These are phyloP conservation scores for Rapana venosa DNA, from an alignment of 2,888 invertebrate genomes.

Conservation along the genomic window DNA sequence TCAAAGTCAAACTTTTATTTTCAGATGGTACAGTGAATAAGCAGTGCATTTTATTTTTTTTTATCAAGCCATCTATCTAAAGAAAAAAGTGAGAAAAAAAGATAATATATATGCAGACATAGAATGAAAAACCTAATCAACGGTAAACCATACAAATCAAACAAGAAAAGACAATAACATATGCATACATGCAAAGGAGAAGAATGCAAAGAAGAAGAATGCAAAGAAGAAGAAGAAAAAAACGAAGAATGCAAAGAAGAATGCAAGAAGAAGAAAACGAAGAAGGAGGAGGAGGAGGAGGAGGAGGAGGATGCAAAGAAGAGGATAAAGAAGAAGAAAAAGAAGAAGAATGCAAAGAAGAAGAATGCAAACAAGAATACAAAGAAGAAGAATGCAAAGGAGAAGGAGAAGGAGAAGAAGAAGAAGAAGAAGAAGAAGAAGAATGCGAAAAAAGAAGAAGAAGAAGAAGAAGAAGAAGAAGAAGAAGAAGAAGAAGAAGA, in stretches of 20 bases:
- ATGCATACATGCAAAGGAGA: neutral
- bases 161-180: neutral
- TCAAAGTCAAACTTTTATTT: too few relatives aligned
- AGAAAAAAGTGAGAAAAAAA: too few relatives aligned
- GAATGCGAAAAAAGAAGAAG: neutral
- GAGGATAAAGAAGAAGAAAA: neutral
- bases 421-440: neutral
- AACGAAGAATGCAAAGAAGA: neutral
- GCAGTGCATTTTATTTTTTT: too few relatives aligned
- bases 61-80: too few relatives aligned
- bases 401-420: neutral
- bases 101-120: neutral
- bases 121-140: neutral
- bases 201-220: neutral
- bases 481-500: neutral
- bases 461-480: neutral
- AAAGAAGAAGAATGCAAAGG: neutral
- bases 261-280: neutral
- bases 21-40: too few relatives aligned
- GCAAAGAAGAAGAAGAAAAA: neutral
- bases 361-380: neutral
- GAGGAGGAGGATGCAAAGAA: neutral
- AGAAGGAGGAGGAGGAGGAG: neutral
- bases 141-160: neutral
- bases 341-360: neutral